Evolutionary conservation across 2,888 invertebrate genomes (phyloP), one percentile per base, ranked within the genome.

Genomic region (Saturnia japonica): DNA sequence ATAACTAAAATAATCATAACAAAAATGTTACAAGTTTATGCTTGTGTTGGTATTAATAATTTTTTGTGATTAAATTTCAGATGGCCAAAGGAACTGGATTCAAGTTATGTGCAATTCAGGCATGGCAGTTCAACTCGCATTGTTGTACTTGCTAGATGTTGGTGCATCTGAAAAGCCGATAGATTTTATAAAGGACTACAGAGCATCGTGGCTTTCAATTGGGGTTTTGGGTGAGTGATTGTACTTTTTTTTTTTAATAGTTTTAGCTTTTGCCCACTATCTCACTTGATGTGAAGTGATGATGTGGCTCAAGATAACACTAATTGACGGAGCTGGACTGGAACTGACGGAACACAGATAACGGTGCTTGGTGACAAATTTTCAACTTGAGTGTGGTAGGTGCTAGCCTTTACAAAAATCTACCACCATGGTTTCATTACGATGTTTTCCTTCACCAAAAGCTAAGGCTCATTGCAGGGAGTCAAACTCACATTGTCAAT

Each of bases 91-190:
- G 74, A 97, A 96, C 85, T 98, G 98, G 98, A 91, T 97, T 19
- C 98, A 98, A 90, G 98, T 98, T 9, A 86, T 98, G 0, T 98
- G 98, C 85, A 98, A 98, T 91, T 97, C 96, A 1, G 98, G 98
- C n/a, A 96, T 98, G 95, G 97, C 97, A 25, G 95, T 96, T 0
- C 96, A 97, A 81, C 88, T 98, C 68, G 96, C 96, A 0, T 82
- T 98, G 51, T 88, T 98, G 34, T 98, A 97, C 84, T 89, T 98
- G 74, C 87, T 98, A 74, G 97, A 98, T 88, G 95, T 96, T 71
- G 97, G 97, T 0, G 96, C 96, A 76, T 96, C 96, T 3, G 98
- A 98, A 85, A 91, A 95, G 42, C 96, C 97, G 0, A 95, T 98
- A 66, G 96, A 98, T 87, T 98, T 98, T 88, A 84, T 92, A 3